Base-by-base conservation (phyloP, 1,140 invertebrate genomes). In the Probaryconus sp. region DNA sequence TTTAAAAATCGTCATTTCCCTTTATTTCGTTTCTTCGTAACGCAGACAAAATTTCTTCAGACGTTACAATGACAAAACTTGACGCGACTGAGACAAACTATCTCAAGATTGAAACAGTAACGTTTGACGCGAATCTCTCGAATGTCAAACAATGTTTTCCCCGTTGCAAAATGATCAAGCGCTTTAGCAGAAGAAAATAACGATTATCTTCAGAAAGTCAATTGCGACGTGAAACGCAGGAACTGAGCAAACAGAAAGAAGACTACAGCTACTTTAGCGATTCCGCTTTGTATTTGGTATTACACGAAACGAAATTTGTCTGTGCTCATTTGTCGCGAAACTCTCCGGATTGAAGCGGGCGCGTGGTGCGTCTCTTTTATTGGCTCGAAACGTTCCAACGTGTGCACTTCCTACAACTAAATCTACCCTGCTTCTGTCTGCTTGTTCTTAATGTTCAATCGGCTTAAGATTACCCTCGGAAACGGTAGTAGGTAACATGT, bases 271-370 rank as follows among this genome's bases (percentile, higher is more conserved):
- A 47, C 5, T 68, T 51, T 51, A 26, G 35, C 18, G 33, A 30
- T 35, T 60, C 33, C 45, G 33, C 48, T 61, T 63, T 63, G 33
- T 63, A 47, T 53, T 33, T 64, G 51, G 33, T 58, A 63, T 43
- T 53, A 58, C 47, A 64, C 77, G 48, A 72, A 73, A 79, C 68
- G 71, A 81, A 84, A 83, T 81, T 84, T 82, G 82, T 84, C 82
- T 63, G 76, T 69, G 79, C 71, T 84, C 80, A 85, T 85, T 83
- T 81, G 79, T 83, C 77, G 77, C 77, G 77, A 77, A 79, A 78
- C 82, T 85, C 77, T 79, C 68, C 61, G 58, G 81, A 85, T 83
- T 83, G 79, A 81, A 84, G 77, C 60, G 64, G 80, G 77, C 81
- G 70, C 79, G 61, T 47, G 63, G 56, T 45, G 16, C 75, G 78